Base-by-base conservation (phyloP, 2,888 invertebrate genomes). In the Steinernema hermaphroditum region DNA sequence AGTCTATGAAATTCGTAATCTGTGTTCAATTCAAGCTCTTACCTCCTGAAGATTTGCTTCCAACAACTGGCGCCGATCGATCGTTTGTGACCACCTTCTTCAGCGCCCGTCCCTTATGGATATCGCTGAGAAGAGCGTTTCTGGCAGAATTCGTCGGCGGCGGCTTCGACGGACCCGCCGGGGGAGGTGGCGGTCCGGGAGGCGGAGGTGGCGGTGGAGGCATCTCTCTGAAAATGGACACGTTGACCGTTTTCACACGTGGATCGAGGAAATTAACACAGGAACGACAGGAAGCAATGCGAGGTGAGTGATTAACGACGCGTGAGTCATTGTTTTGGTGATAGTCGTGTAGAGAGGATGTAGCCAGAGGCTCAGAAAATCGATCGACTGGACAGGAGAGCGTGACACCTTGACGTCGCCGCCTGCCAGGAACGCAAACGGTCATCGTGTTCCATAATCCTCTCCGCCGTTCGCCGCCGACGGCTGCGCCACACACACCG, bases 21-120 rank as follows among this genome's bases (percentile, higher is more conserved):
- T n/a, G n/a, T n/a, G n/a, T n/a, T n/a, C n/a, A n/a, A n/a, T n/a
- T n/a, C n/a, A n/a, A n/a, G n/a, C n/a, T n/a, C n/a, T n/a, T n/a
- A 8, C 19, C 19, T n/a, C 49, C 49, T 9, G 49, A 49, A n/a
- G 49, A 49, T 74, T 78, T 79, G 69, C 81, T 79, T 9, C 75
- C 43, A 9, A 62, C 54, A 34, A 72, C 0, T 0, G 84, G 84
- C 34, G 79, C 80, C 4, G 84, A 84, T 62, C 83, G 72, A 70
- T 84, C 84, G 62, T 84, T 83, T 8, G 84, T 84, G 8, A 77
- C 75, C 12, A 79, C 72, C 70, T 84, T 84, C 69, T 81, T 82
- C 37, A 84, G 77, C 68, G 76, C 75, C 16, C 77, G 68, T 44
- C 84, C 84, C 71, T 80, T 77, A 70, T 83, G 76, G 74, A 80